A percentile compares a stretch with the other conserved stretches of the same genome.
Evolutionary conservation across 2,113 vertebrate species (phyloP).

Genomic region (Cinclus cinclus): DNA sequence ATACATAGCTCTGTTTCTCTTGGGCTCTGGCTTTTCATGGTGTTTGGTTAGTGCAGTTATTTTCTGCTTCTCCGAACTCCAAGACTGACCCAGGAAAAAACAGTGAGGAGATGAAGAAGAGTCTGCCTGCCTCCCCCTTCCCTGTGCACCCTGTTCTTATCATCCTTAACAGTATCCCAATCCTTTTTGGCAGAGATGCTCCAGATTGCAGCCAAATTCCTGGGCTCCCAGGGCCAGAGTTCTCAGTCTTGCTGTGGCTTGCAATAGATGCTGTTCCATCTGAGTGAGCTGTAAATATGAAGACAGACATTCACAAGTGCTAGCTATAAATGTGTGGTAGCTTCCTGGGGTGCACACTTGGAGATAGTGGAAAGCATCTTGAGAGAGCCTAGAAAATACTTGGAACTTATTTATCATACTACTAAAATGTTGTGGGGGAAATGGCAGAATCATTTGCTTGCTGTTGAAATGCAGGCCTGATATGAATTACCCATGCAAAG

Average conservation of each 20-base stretch:
- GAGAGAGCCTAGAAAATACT: slow-evolving; percentile 4
- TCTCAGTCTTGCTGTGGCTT: not conserved
- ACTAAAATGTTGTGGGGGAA: not conserved
- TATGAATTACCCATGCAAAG: not conserved
- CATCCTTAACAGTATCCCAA: not conserved
- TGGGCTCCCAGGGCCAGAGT: not conserved
- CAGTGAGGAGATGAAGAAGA: not conserved
- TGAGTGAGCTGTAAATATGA: not conserved
- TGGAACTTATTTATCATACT: not conserved
- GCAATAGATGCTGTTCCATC: not conserved
- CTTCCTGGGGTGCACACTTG: rapidly evolving
- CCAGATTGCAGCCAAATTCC: not conserved
- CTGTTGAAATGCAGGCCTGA: not conserved
- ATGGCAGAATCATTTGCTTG: not conserved
- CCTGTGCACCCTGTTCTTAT: not conserved
- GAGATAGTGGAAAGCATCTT: not conserved
- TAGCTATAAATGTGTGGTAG: not conserved
- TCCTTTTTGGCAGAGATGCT: not conserved
- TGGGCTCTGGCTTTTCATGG: not conserved
- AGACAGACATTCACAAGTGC: not conserved
- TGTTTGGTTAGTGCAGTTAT: not conserved
- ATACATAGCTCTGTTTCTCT: not conserved
- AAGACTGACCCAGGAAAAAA: not conserved
- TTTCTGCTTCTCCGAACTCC: not conserved
- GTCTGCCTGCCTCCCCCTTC: not conserved